Conservation (phyloP, 2,888 invertebrate species). For the Chrysolina americana region DNA sequence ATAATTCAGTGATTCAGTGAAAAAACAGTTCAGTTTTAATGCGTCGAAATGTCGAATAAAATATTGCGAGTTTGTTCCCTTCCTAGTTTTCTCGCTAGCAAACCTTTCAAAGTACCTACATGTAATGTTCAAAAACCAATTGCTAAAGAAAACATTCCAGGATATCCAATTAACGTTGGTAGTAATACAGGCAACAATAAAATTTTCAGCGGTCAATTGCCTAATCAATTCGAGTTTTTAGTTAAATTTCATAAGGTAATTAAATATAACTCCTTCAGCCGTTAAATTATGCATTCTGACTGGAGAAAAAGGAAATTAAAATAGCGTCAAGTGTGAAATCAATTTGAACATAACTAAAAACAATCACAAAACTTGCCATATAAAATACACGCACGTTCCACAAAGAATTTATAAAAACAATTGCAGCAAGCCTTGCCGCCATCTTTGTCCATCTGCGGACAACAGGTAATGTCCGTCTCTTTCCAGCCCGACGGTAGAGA, state of each 20-base stretch:
- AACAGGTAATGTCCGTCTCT: conserved; percentile 33
- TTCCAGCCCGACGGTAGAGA: conserved; percentile 45
- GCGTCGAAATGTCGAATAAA: too few relatives aligned
- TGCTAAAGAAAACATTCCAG: neutral
- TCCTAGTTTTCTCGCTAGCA: too few relatives aligned
- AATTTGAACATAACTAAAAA: conserved; percentile 61
- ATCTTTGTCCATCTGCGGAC: conserved; percentile 37
- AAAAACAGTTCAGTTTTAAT: too few relatives aligned
- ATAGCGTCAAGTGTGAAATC: conserved; percentile 62
- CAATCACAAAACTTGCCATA: conserved; percentile 59
- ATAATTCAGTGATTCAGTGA: too few relatives aligned
- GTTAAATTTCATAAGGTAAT: conserved; percentile 46
- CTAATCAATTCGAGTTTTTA: conserved; percentile 15
- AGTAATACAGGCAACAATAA: conserved; percentile 3
- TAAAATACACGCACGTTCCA: conserved; percentile 64
- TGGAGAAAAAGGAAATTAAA: conserved; percentile 62
- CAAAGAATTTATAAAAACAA: conserved; percentile 62
- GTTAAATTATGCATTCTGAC: conserved; percentile 63
- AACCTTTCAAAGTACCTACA: too few relatives aligned
- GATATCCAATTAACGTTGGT: neutral
- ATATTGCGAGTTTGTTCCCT: too few relatives aligned
- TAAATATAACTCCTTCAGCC: conserved; percentile 54
- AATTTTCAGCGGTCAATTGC: conserved; percentile 18
- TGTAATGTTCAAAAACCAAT: neutral
- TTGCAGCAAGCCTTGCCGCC: conserved; percentile 48